Conservation (phyloP, 2,888 invertebrate genomes). For the Colletes collaris region DNA sequence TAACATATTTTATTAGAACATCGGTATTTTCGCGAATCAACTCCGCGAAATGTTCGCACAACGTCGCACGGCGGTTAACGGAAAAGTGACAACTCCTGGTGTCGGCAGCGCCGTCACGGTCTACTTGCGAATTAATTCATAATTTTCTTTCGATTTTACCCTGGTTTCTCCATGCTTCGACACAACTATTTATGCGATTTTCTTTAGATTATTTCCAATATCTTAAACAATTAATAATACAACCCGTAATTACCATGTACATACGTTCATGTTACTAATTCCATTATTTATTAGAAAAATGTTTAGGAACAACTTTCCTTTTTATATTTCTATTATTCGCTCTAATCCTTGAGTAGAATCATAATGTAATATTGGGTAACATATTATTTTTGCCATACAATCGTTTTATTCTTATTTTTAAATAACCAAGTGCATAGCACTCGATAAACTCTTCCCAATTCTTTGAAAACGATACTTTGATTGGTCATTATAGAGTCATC, state of each 20-base stretch:
- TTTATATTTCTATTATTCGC: not conserved
- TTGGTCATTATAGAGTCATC: not conserved
- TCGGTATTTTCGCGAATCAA: constrained; percentile 33
- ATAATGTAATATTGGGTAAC: not conserved
- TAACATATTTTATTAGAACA: constrained; percentile 58
- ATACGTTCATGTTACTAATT: not conserved
- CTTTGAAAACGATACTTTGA: constrained; percentile 1
- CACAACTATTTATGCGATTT: constrained; percentile 3
- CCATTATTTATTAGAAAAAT: not conserved
- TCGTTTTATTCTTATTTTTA: not conserved
- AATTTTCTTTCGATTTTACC: constrained; percentile 28
- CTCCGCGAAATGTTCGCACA: constrained; percentile 42
- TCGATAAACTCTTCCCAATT: not conserved
- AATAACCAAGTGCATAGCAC: not conserved
- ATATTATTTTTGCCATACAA: not conserved
- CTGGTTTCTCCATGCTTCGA: constrained; percentile 2
- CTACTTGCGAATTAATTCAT: constrained; percentile 46
- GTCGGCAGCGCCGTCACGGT: constrained; percentile 53
- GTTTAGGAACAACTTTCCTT: not conserved
- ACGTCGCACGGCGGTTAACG: constrained; percentile 48
- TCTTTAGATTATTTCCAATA: not conserved
- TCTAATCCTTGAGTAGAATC: no score
- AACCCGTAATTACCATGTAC: not conserved
- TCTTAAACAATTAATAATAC: not conserved
- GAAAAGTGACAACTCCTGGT: constrained; percentile 65